Conservation (phyloP, 2,113 vertebrate species). For the Mystacornis crossleyi region DNA sequence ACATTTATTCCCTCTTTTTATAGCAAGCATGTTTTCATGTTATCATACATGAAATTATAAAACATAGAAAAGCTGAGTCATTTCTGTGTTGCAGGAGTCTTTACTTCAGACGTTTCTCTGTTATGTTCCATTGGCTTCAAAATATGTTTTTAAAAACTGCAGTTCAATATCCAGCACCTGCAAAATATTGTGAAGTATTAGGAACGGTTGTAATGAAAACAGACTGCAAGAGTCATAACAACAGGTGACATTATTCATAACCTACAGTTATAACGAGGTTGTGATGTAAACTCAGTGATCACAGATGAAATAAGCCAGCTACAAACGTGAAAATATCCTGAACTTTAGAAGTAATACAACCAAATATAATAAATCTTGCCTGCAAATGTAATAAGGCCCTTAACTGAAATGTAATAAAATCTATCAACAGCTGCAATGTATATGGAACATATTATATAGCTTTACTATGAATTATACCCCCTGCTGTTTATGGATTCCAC, state of each 20-base stretch:
- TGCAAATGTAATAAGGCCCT: conserved; percentile 74
- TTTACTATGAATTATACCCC: conserved; percentile 75
- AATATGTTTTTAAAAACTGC: conserved; percentile 50
- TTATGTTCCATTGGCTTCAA: conserved; percentile 53
- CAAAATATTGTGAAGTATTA: conserved; percentile 71
- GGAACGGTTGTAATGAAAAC: conserved; percentile 70
- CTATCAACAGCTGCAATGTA: conserved; percentile 81
- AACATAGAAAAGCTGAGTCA: neutral
- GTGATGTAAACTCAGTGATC: conserved; percentile 70
- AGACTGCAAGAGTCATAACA: conserved; percentile 73
- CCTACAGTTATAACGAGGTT: conserved; percentile 58
- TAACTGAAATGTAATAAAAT: conserved; percentile 81
- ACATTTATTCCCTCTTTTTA: neutral
- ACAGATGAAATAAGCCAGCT: conserved; percentile 72
- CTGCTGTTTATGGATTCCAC: conserved; percentile 71
- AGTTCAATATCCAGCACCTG: conserved; percentile 73
- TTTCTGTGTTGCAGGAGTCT: neutral
- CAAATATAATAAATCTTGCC: conserved; percentile 78
- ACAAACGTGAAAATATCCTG: conserved; percentile 77
- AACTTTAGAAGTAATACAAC: conserved; percentile 74
- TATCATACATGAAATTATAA: neutral
- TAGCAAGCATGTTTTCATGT: neutral
- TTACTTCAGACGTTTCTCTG: conserved; percentile 35
- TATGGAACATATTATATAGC: conserved; percentile 78
- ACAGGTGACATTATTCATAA: conserved; percentile 79